Base-by-base conservation (phyloP, 2,113 vertebrate genomes). In the Paratilapia polleni region DNA sequence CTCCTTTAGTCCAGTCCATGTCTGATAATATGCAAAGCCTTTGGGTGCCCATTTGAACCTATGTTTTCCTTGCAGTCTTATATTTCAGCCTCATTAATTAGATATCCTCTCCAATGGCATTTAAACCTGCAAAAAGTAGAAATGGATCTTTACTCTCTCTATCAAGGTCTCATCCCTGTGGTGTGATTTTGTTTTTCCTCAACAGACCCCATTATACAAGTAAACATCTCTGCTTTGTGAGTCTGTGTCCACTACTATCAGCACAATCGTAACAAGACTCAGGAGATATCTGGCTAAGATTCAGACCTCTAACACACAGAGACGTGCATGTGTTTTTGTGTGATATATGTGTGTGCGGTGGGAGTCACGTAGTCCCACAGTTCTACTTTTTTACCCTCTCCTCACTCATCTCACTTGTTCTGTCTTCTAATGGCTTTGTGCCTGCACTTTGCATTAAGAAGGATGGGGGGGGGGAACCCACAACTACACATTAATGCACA, bases 181-280 rank as follows among this genome's bases (percentile, higher is more conserved):
- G 92, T 83, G 84, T 64, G 75, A 89, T 91, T 84, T 77, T 15
- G 24, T 52, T 82, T 84, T 58, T 79, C 77, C 85, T 91, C 85
- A 34, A 6, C 81, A 81, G 90, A 85, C 15, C 24, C 80, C 74
- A 78, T 91, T 89, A 82, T 52, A 80, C 6, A 43, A 89, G 87
- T 66, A 78, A 91, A 93, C 87, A 83, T 90, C 85, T 89, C 49
- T 68, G 77, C 86, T 90, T 87, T 8, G 15, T 66, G 6, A 74
- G 79, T 74, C 47, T 68, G 26, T 14, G 82, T 68, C 80, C 47
- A 34, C 5, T 85, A 9, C 24, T 49, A 88, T 85, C 81, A 75
- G 87, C 83, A 2, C 38, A 2, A 9, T 73, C 61, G 9, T 91
- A 95, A 95, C 74, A 87, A 92, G 92, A 62, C 93, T 82, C 93